Evolutionary conservation across 1,140 invertebrate genomes (phyloP).

Genomic region (Pentalonia nigronervosa): DNA sequence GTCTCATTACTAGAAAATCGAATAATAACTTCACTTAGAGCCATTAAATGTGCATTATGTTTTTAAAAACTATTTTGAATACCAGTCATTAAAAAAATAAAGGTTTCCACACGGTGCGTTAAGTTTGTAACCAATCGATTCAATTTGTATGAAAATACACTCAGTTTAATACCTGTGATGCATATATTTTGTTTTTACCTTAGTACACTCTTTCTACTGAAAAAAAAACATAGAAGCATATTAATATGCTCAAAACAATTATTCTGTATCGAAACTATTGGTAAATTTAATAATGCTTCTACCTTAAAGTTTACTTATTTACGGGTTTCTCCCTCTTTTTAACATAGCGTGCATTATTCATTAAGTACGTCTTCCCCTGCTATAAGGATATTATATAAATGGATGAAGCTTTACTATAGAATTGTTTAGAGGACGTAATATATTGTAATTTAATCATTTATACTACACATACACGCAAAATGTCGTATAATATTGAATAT

Average conservation of each 20-base stretch:
- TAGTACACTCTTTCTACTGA: background rate
- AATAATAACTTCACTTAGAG: no score
- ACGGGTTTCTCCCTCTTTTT: background rate
- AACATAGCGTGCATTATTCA: background rate
- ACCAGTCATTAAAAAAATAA: no score
- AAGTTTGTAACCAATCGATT: background rate
- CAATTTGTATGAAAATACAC: background rate
- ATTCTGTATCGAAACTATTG: background rate
- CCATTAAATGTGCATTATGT: no score
- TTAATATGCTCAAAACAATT: background rate
- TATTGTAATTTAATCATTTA: background rate
- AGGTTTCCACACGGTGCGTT: background rate
- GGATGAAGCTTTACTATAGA: background rate
- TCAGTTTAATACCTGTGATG: background rate
- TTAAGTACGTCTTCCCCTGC: background rate
- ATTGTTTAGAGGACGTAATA: background rate
- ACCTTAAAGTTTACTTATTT: background rate
- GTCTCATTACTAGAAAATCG: no score
- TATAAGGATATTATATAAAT: background rate
- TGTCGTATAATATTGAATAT: no score
- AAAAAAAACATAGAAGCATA: background rate
- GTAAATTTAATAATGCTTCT: background rate
- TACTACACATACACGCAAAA: no score
- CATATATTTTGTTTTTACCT: background rate
- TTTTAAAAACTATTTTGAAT: no score